Percentiles rank a stretch among this genome's conserved stretches.
Evolutionary conservation across 2,888 invertebrate genomes (phyloP).

Genomic region (Malachius bipustulatus): DNA sequence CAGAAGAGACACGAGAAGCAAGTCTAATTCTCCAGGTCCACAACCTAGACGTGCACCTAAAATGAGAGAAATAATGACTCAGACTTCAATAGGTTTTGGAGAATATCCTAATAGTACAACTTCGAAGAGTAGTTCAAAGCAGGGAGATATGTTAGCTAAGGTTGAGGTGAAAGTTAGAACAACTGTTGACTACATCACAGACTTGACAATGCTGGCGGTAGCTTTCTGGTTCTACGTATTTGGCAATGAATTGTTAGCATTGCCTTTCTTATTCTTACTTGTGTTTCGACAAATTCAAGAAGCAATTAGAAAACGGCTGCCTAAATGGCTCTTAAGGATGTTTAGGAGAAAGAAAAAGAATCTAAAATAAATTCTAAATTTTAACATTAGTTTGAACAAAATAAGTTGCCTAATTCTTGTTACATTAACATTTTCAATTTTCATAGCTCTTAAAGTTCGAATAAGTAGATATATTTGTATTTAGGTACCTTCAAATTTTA

Average conservation of each 20-base stretch:
- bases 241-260: slow-evolving; percentile 65
- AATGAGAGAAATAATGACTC: slow-evolving; percentile 33
- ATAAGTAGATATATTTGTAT: no score
- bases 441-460: no score
- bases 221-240: slow-evolving; percentile 75
- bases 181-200: slow-evolving; percentile 59
- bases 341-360: slow-evolving; percentile 2
- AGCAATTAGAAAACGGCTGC: slow-evolving; percentile 46
- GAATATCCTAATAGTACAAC: slow-evolving; percentile 18
- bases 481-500: no score
- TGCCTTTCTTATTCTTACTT: slow-evolving; percentile 64
- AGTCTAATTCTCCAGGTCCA: slow-evolving; percentile 23
- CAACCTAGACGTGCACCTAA: slow-evolving; percentile 24
- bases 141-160: slow-evolving; percentile 46
- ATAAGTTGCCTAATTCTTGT: no score
- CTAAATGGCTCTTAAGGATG: slow-evolving; percentile 50
- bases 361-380: background rate
- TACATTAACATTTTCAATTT: no score
- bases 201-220: slow-evolving; percentile 59
- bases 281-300: slow-evolving; percentile 66
- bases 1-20: slow-evolving; percentile 10
- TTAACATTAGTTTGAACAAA: background rate
- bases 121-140: slow-evolving; percentile 27
- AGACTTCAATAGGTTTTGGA: slow-evolving; percentile 31
- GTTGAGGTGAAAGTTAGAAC: slow-evolving; percentile 57